A percentile compares a stretch with the other conserved stretches of the same genome.
Evolutionary conservation across 2,888 invertebrate species (phyloP).

Genomic region (Entomobrya multifasciata): DNA sequence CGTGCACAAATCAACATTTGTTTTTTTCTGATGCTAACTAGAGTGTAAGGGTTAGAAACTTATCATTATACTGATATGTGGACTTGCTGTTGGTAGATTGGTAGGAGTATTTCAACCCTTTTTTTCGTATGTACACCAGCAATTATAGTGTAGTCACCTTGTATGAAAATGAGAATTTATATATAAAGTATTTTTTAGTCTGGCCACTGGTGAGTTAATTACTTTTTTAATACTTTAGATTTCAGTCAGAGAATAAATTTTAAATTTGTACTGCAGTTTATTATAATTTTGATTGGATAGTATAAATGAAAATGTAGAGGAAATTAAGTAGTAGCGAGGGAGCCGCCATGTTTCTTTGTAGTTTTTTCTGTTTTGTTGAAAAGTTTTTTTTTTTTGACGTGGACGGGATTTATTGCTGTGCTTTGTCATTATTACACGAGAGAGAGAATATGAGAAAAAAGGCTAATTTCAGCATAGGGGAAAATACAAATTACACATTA

Average conservation of each 20-base stretch:
- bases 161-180: background rate
- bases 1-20: no score
- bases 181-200: no score
- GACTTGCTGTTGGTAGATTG: background rate
- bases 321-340: no score
- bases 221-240: conserved; percentile 38
- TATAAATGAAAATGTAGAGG: no score
- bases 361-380: conserved; percentile 38
- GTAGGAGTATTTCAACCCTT: conserved; percentile 2
- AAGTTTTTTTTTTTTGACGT: conserved; percentile 57
- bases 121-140: background rate
- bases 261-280: conserved; percentile 23
- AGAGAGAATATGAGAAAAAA: conserved; percentile 9
- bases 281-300: conserved; percentile 17
- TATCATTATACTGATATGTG: no score
- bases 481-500: conserved; percentile 1
- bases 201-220: conserved; percentile 59
- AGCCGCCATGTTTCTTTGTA: conserved; percentile 38
- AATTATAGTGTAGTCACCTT: background rate
- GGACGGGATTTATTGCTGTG: conserved; percentile 61
- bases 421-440: conserved; percentile 65
- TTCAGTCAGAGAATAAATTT: conserved; percentile 15
- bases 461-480: background rate
- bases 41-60: no score
- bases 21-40: no score